Evolutionary conservation across 1,140 invertebrate species (phyloP).

Genomic region (Macrobrachium rosenbergii): DNA sequence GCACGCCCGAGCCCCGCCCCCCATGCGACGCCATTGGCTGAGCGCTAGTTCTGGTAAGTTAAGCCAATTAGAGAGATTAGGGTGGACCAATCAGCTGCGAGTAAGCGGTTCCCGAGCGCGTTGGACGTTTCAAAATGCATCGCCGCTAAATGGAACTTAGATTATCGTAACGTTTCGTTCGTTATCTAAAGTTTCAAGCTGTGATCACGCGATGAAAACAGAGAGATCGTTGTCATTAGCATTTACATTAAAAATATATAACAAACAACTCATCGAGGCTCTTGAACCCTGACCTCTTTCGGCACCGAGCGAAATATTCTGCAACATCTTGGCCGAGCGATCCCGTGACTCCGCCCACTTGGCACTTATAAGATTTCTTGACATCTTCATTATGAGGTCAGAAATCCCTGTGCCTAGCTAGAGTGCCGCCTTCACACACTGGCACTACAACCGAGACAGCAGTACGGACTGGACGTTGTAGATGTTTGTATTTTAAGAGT

Average conservation of each 20-base stretch:
- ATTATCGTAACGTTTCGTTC: neutral
- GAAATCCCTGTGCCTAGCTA: constrained; percentile 34
- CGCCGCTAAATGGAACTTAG: neutral
- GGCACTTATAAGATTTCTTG: constrained; percentile 34
- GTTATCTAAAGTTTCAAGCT: neutral
- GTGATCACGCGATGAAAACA: too few species aligned
- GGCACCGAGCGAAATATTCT: constrained; percentile 10
- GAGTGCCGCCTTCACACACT: neutral
- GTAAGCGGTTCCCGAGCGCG: neutral
- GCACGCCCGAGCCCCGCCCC: constrained; percentile 5
- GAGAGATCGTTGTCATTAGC: neutral
- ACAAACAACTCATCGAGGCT: neutral
- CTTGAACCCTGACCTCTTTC: too few species aligned
- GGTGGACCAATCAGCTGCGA: neutral
- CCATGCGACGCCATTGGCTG: neutral
- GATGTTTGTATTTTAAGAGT: neutral
- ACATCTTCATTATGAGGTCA: constrained; percentile 45
- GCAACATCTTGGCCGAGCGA: neutral
- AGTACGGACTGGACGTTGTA: constrained; percentile 6
- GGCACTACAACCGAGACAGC: constrained; percentile 19
- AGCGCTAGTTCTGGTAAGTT: constrained; percentile 9
- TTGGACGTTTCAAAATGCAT: neutral
- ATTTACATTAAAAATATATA: neutral
- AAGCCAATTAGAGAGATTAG: constrained; percentile 26
- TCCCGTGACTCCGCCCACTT: constrained; percentile 23